Percentiles rank a stretch among this genome's conserved stretches.
Evolutionary conservation across 2,888 invertebrate genomes (phyloP).

Genomic region (Dyspetes luteomarginatus): DNA sequence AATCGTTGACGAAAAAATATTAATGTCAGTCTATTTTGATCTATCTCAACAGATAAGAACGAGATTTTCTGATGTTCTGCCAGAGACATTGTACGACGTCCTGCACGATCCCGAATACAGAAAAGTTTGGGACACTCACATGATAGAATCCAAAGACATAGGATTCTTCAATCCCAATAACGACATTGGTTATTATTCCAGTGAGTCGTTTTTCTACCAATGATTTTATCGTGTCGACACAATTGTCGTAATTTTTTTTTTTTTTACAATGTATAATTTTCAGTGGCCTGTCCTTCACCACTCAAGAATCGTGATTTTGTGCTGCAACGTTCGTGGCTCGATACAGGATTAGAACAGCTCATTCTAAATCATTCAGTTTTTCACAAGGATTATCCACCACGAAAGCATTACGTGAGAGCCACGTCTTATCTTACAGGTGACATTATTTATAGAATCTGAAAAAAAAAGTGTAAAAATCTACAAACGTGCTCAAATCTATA

Average conservation of each 20-base stretch:
- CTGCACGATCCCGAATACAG: constrained; percentile 95
- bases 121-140: constrained; percentile 95
- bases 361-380: constrained; percentile 96
- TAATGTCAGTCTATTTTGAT: not conserved
- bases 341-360: constrained; percentile 93
- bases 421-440: constrained; percentile 87
- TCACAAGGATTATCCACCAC: constrained; percentile 93
- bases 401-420: constrained; percentile 91
- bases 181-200: constrained; percentile 95
- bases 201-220: constrained; percentile 84
- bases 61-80: constrained; percentile 89
- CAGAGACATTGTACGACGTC: constrained; percentile 93
- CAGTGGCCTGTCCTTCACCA: constrained; percentile 94
- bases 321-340: constrained; percentile 95
- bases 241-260: constrained; percentile 15
- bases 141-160: constrained; percentile 94
- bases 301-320: constrained; percentile 96
- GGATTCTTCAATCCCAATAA: constrained; percentile 96
- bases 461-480: not conserved
- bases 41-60: constrained; percentile 81
- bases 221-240: not conserved
- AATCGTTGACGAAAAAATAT: not conserved
- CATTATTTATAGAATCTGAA: too few species aligned
- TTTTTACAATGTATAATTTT: constrained; percentile 66
- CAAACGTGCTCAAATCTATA: too few species aligned